Base-by-base conservation (phyloP, 1,140 invertebrate species). In the Diachasmimorpha longicaudata region DNA sequence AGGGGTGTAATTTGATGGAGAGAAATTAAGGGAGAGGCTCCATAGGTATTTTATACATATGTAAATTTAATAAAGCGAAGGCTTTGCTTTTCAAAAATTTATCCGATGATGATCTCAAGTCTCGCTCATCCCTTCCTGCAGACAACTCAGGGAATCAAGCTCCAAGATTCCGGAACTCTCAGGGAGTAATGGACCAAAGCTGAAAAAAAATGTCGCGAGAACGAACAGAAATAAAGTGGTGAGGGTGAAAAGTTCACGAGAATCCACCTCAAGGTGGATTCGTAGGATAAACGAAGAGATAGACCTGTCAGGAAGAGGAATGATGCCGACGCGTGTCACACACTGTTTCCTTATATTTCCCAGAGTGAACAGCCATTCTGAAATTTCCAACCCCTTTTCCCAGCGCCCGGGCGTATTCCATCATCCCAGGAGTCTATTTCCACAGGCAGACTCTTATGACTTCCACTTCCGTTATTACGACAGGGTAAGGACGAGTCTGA, bases 291-390 rank as follows among this genome's bases (percentile, higher is more conserved):
- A 79, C 80, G 58, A 81, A 77, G 72, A 86, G 86, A 88, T 87
- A 86, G 84, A 85, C 81, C 81, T 86, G 85, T 85, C 84, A 80
- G 67, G 80, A 85, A 84, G 84, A 85, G 76, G 80, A 79, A 88
- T 87, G 81, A 82, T 84, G 79, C 66, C 79, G 77, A 82, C 81
- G 79, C 83, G 82, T 86, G 81, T 81, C 76, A 55, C 37, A 66
- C 23, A 74, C 75, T 66, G 69, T 81, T 81, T 80, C 83, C 82
- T 84, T 82, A 81, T 84, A 81, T 76, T 79, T 63, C 58, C 48
- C 0, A 63, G 72, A 74, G 77, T 81, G 79, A 82, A 78, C 77
- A 23, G 67, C 42, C 76, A 55, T 78, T 77, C 31, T 31, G 23
- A 66, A 31, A 66, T 66, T 25, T 66, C 11, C 52, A 58, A 58